Conservation (phyloP, 2,797 vertebrate genomes). For the Nannoperca obscura region DNA sequence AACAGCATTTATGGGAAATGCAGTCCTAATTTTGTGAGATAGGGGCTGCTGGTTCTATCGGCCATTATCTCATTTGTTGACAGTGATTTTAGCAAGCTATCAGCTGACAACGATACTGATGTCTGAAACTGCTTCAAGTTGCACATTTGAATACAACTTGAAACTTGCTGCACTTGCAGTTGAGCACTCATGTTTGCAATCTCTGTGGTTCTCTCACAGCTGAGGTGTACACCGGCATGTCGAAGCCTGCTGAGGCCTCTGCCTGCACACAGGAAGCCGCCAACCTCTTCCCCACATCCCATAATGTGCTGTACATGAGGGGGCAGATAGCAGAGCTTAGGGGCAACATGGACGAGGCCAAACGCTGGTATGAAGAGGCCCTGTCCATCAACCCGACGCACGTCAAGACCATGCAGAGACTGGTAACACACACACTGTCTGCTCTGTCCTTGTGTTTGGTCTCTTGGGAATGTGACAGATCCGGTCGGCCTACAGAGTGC, state of each 20-base stretch:
- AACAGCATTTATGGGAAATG: background rate
- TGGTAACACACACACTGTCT: constrained; percentile 85
- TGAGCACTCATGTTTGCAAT: background rate
- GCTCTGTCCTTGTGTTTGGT: constrained; percentile 27
- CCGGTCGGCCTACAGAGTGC: background rate
- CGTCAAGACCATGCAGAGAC: constrained; percentile 98
- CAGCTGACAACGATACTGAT: background rate
- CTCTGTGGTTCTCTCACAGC: constrained; percentile 79
- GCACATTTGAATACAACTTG: background rate
- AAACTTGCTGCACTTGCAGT: background rate
- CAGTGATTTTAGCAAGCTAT: background rate
- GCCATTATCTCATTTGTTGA: background rate
- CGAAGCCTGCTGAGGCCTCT: constrained; percentile 94
- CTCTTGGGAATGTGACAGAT: constrained; percentile 9
- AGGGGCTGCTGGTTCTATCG: background rate
- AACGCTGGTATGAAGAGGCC: constrained; percentile 98
- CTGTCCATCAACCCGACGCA: constrained; percentile 98
- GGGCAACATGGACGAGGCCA: constrained; percentile 94
- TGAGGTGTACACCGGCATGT: constrained; percentile 97
- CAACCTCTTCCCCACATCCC: constrained; percentile 96
- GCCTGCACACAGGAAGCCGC: constrained; percentile 98
- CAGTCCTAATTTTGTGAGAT: background rate
- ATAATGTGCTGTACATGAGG: constrained; percentile 96
- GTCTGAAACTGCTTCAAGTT: background rate
- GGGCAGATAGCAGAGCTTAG: constrained; percentile 97